Evolutionary conservation across 2,888 invertebrate genomes (phyloP).

Genomic region (Ferdinandea cuprea): DNA sequence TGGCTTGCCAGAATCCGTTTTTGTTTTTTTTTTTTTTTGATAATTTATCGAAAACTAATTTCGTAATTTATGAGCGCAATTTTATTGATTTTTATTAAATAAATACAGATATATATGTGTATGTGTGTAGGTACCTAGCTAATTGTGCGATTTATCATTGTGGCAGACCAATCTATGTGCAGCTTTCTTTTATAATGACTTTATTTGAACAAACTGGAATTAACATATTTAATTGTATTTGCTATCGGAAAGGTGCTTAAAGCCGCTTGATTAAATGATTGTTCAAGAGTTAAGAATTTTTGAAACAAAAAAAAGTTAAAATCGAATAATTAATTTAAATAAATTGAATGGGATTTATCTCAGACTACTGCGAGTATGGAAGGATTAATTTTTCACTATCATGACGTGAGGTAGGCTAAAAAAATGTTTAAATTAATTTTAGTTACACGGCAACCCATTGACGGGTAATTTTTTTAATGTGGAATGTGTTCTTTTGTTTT

Average conservation of each 20-base stretch:
- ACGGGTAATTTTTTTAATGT: too few species aligned
- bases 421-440: too few species aligned
- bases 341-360: too few species aligned
- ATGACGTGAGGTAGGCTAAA: too few species aligned
- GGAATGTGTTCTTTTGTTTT: too few species aligned
- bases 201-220: constrained; percentile 29
- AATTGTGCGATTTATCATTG: not conserved
- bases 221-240: constrained; percentile 57
- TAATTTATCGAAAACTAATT: constrained; percentile 58
- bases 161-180: not conserved
- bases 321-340: too few species aligned
- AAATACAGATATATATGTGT: too few species aligned
- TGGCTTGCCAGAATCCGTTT: constrained; percentile 14
- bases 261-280: constrained; percentile 16
- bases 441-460: too few species aligned
- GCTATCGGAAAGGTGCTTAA: constrained; percentile 28
- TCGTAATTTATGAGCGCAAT: constrained; percentile 43
- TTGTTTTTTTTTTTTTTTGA: not conserved
- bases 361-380: too few species aligned
- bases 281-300: not conserved
- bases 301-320: too few species aligned
- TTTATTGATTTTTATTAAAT: constrained; percentile 45
- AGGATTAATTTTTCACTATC: too few species aligned
- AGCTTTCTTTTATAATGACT: constrained; percentile 9
- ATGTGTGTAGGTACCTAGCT: not conserved